Evolutionary conservation across 2,797 vertebrate species (phyloP).

Genomic region (Champsocephalus esox): DNA sequence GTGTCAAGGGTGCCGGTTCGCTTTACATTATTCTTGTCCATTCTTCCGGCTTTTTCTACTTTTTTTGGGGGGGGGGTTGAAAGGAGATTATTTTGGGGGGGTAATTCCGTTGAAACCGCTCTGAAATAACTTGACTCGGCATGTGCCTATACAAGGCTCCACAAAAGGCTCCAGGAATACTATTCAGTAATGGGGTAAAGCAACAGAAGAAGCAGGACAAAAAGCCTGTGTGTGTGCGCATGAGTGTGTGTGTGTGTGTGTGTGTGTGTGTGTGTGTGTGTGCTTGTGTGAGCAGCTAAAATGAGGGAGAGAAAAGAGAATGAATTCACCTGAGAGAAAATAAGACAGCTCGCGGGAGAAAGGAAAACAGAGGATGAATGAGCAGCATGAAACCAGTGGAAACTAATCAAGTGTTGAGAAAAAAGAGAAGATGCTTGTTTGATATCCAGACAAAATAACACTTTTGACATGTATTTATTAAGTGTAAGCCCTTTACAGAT

Average conservation of each 20-base stretch:
- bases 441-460: background rate
- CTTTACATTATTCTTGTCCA: slow-evolving; percentile 68
- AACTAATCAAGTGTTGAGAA: slow-evolving; percentile 43
- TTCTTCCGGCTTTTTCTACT: slow-evolving; percentile 60
- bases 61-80: slow-evolving; percentile 28
- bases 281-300: slow-evolving; percentile 56
- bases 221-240: slow-evolving; percentile 42
- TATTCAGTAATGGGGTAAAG: slow-evolving; percentile 76
- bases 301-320: slow-evolving; percentile 61
- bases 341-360: slow-evolving; percentile 49
- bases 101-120: slow-evolving; percentile 77
- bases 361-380: slow-evolving; percentile 46
- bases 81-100: slow-evolving; percentile 77
- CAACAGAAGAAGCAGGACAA: slow-evolving; percentile 68
- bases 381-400: slow-evolving; percentile 39
- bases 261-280: slow-evolving; percentile 29
- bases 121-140: slow-evolving; percentile 82
- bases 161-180: slow-evolving; percentile 79
- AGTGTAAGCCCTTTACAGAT: background rate
- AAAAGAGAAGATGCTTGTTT: slow-evolving; percentile 3
- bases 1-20: slow-evolving; percentile 65
- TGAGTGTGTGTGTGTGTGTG: slow-evolving; percentile 32
- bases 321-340: slow-evolving; percentile 74
- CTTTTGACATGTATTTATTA: background rate
- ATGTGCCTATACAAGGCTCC: slow-evolving; percentile 80